Evolutionary conservation across 2,113 vertebrate genomes (phyloP), one percentile per base, ranked within the genome.

Genomic region (Xiphias gladius): DNA sequence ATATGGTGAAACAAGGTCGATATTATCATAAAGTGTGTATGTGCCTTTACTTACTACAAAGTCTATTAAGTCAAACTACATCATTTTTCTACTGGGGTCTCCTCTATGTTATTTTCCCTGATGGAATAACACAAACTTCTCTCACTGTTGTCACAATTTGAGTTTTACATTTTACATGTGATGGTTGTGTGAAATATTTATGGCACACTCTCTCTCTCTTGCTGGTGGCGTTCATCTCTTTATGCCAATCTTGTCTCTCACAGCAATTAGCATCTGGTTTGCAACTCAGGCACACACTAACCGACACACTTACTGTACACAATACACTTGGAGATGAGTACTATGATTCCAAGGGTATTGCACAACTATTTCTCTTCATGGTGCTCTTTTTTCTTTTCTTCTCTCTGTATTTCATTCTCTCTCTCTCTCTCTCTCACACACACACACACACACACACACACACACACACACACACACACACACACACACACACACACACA

Each of bases 251-350:
- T n/a, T 74, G 77, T 86, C 67, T 85, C 81, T 88, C 72, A 65
- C 83, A 85, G 71, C 72, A 65, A 30, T 52, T 43, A 80, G 59
- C 86, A 87, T 90, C 81, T 88, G 88, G 46, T 71, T 69, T 19
- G 16, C 20, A 32, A 20, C 55, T 50, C 73, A 39, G 1, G 58
- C 37, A 65, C 58, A 71, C 64, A 30, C 52, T 32, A n/a, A 54
- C 54, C 59, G 20, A 66, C 58, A 63, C 30, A 54, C 50, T 17
- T 16, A 52, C 48, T 48, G 61, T 67, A 43, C 71, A 69, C 54
- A 58, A 35, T 5, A n/a, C 41, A 57, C 32, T 11, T 52, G 35
- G 48, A 66, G 4, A 43, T 19, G 0, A 1, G 5, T 32, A 14
- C 62, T n/a, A 16, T 59, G 52, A 58, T 30, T 13, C 68, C 39